Base-by-base conservation (phyloP, 2,113 vertebrate genomes). In the Condylura cristata region DNA sequence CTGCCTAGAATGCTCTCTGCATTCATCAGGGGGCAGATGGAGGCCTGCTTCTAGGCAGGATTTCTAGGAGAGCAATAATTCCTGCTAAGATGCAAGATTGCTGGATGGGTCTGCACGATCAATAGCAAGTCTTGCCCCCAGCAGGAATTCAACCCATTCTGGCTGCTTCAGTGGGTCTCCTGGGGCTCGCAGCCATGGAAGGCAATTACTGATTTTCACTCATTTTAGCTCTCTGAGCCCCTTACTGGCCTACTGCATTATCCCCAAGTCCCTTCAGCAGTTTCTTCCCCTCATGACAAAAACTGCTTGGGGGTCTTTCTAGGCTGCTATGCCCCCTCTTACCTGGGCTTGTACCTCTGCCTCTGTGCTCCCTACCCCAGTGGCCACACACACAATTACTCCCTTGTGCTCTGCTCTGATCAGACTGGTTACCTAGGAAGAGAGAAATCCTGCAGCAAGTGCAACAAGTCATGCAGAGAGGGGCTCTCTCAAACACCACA, bases 171-270 rank as follows among this genome's bases (percentile, higher is more conserved):
- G 0, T 76, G 30, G 30, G 94, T 24, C 37, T 84, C 92, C 84
- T 86, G 94, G 71, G 85, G 95, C 72, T 94, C 78, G 16, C 32
- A 90, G 74, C 48, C 68, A 82, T 66, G 13, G 32, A 74, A 95
- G 60, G 14, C 85, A 92, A 90, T 95, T 81, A 95, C 88, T 88
- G 78, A 90, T 92, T 93, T 93, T 90, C 72, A 76, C 48, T 94
- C 74, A 87, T 76, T 91, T 84, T 61, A 93, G 89, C 76, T 94
- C 68, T 90, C 7, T 34, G 71, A 91, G 84, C 75, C 91, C 14
- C 90, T 90, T 56, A 28, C 92, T 91, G 85, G 48, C 81, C 70
- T 65, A 81, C 84, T 66, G 75, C 41, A 70, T 83, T 75, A 91
- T 60, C 61, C 44, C 11, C 65, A 81, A 86, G 81, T 39, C 26